Evolutionary conservation across 2,797 vertebrate species (phyloP).

Genomic region (Euthynnus affinis): DNA sequence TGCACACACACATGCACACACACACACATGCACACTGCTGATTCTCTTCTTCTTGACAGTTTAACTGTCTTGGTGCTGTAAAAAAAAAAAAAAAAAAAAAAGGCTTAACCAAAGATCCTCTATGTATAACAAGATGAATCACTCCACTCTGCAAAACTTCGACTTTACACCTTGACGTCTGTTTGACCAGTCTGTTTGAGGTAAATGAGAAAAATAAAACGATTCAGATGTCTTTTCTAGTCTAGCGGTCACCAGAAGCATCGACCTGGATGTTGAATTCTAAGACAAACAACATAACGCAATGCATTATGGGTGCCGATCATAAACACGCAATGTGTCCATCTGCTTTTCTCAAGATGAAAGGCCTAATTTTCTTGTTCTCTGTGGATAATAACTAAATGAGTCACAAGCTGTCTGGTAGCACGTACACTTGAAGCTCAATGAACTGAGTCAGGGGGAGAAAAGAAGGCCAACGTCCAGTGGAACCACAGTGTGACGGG

Average conservation of each 20-base stretch:
- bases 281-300: constrained; percentile 8
- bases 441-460: constrained; percentile 14
- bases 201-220: neutral
- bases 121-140: constrained; percentile 29
- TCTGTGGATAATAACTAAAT: constrained; percentile 33
- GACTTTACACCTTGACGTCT: neutral
- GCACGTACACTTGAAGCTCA: constrained; percentile 1
- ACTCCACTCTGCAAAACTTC: constrained; percentile 1
- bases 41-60: constrained; percentile 57
- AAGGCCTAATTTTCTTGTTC: constrained; percentile 10
- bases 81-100: constrained; percentile 23
- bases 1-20: constrained; percentile 32
- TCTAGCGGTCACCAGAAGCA: neutral
- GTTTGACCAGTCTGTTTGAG: constrained; percentile 17
- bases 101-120: constrained; percentile 24
- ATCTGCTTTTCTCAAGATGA: constrained; percentile 20
- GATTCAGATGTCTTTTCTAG: neutral
- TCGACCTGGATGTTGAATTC: constrained; percentile 12
- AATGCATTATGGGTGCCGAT: neutral
- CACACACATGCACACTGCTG: constrained; percentile 21
- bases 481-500: neutral
- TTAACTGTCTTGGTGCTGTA: constrained; percentile 43
- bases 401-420: constrained; percentile 20
- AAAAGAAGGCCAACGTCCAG: constrained; percentile 1
- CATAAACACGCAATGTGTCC: neutral